Base-by-base conservation (phyloP, 2,113 vertebrate genomes). In the Oostethus manadensis region DNA sequence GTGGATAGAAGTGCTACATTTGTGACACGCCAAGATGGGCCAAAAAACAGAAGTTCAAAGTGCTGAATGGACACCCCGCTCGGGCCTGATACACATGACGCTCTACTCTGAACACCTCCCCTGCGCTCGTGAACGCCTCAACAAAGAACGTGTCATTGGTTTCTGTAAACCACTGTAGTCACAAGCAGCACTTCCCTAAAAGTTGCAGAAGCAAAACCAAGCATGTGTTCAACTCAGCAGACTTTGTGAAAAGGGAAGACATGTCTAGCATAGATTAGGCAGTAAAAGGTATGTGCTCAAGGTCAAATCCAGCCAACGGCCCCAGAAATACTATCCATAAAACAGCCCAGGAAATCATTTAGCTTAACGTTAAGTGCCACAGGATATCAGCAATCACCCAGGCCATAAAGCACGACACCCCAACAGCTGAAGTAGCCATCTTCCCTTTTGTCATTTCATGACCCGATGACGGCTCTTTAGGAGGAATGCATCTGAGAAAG, bases 321-420 rank as follows among this genome's bases (percentile, higher is more conserved):
- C 35, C 42, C 57, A 71, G 80, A 87, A 71, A 81, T 59, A 65
- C 70, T 0, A 57, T 62, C 73, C 68, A 74, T 76, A 62, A 75
- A 79, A 64, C 56, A 58, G 64, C 48, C 61, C 74, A 79, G 78
- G 78, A 83, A 85, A 85, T 78, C 62, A 82, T 88, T 80, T 81
- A 76, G 76, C 62, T 83, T 80, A 77, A 76, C 77, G 77, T 78
- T 70, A 29, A 81, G 78, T 78, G 73, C 67, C 68, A 80, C 75
- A 79, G 83, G 84, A 85, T 84, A 83, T 76, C 77, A 80, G 74
- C 78, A 84, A 86, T 88, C 82, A 86, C 70, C 47, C 64, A 61
- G 64, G 74, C 74, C 69, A 68, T 87, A 84, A 88, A 88, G 76
- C 62, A 68, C 64, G 51, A 46, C 65, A 56, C 64, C 63, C 50